These are phyloP conservation scores for Diarsia mendica DNA, from an alignment of 2,888 invertebrate species.

Conservation along the genomic window DNA sequence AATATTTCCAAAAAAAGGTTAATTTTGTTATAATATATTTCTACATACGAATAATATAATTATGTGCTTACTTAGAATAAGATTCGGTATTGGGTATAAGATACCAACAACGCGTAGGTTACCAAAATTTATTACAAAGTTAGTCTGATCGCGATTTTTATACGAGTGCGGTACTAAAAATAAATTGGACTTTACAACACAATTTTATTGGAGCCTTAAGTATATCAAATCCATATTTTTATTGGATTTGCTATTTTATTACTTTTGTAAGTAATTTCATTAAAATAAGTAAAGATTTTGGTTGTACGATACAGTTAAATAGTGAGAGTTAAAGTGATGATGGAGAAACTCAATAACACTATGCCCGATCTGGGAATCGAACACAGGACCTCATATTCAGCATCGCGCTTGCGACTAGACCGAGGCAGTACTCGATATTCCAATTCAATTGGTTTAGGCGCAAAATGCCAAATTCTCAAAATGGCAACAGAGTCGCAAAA, in stretches of 20 bases:
- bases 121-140: background rate
- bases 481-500: no score
- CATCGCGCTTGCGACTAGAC: no score
- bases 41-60: background rate
- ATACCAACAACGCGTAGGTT: background rate
- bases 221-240: slow-evolving; percentile 27
- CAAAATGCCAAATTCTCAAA: no score
- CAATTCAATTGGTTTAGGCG: no score
- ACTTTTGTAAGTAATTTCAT: background rate
- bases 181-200: slow-evolving; percentile 29
- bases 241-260: slow-evolving; percentile 15
- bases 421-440: no score
- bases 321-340: no score
- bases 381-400: no score
- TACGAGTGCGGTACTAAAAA: slow-evolving; percentile 21
- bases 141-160: slow-evolving; percentile 12
- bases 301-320: background rate
- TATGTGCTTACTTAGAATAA: background rate
- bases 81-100: background rate
- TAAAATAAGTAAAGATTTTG: background rate
- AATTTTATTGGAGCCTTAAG: slow-evolving; percentile 41
- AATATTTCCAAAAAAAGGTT: no score
- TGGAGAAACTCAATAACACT: no score
- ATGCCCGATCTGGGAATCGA: no score
- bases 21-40: background rate